These are phyloP conservation scores for Periplaneta americana DNA, from an alignment of 1,140 invertebrate genomes.

Conservation along the genomic window DNA sequence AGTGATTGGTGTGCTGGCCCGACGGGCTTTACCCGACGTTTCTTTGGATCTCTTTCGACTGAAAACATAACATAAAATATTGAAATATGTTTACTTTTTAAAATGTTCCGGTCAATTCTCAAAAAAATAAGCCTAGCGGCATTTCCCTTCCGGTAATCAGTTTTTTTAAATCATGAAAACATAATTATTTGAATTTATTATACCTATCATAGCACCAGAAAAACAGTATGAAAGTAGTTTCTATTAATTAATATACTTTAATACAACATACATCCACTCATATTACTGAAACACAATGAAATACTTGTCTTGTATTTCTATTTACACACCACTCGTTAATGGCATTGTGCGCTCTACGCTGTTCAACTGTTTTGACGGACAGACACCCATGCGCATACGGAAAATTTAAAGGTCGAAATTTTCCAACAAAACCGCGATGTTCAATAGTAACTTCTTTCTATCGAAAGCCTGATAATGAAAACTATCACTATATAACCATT, in stretches of 20 bases:
- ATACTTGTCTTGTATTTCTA: not conserved
- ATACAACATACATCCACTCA: not conserved
- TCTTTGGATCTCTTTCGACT: constrained; percentile 80
- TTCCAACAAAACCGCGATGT: not conserved
- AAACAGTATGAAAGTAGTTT: not conserved
- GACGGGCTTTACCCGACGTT: constrained; percentile 78
- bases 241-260: not conserved
- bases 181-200: not conserved
- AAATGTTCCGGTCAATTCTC: not conserved
- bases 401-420: not conserved
- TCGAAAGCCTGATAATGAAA: not conserved
- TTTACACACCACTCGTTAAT: not conserved
- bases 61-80: constrained; percentile 1
- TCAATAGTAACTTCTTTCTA: not conserved
- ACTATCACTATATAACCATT: not conserved
- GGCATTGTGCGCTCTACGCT: not conserved
- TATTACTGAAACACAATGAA: not conserved
- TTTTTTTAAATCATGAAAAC: not conserved
- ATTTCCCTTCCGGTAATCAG: not conserved
- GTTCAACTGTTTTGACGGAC: not conserved
- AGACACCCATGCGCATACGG: not conserved
- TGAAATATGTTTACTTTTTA: not conserved
- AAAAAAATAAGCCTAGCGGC: not conserved
- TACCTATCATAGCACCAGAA: not conserved
- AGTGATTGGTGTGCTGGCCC: constrained; percentile 64